Percentiles rank a stretch among this genome's conserved stretches.
phyloP scores from a whole-genome alignment of 2,113 vertebrate genomes.

The Mellivora capensis region DNA sequence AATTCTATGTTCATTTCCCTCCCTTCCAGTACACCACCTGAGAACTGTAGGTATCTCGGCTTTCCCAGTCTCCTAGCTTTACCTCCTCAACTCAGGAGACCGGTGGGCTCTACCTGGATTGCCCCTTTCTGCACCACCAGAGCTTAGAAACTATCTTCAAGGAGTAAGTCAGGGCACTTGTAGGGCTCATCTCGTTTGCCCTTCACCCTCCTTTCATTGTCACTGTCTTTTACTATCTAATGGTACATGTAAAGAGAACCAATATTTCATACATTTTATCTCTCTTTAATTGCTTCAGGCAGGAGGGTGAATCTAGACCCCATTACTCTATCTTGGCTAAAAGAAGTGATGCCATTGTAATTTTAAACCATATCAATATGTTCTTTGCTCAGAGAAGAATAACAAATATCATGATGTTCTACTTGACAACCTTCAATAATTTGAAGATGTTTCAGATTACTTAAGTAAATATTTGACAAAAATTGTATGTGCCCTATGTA shows the following conservation, averaged over 20 bases:
- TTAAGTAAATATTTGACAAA: background rate
- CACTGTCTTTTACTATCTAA: background rate
- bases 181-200: background rate
- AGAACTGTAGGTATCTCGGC: background rate
- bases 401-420: background rate
- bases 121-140: background rate
- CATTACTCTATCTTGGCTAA: background rate
- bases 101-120: background rate
- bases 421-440: background rate
- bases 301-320: background rate
- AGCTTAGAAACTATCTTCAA: background rate
- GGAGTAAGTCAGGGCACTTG: background rate
- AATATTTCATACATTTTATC: background rate
- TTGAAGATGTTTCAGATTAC: constrained; percentile 39
- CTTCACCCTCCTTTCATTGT: background rate
- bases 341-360: background rate
- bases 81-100: background rate
- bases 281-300: background rate
- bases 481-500: background rate
- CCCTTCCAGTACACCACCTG: background rate
- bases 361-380: background rate
- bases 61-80: background rate
- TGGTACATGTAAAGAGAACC: background rate
- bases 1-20: background rate
- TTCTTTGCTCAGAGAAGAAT: background rate